Conservation (phyloP, 2,888 invertebrate genomes). For the Cataglyphis cursor region DNA sequence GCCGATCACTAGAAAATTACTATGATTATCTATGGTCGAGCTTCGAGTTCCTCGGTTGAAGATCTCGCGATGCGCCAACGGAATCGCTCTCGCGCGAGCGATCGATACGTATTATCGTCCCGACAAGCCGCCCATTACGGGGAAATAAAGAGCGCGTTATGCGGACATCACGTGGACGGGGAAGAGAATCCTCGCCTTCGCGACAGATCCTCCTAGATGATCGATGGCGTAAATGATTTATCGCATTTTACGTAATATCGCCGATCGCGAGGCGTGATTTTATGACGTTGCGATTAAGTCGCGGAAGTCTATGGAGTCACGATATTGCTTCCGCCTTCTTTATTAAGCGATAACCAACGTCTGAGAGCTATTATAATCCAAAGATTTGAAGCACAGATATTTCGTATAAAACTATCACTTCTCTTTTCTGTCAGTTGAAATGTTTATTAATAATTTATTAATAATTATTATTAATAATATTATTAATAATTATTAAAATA, state of each 20-base stretch:
- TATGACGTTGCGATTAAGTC: slow-evolving; percentile 28
- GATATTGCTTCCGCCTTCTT: slow-evolving; percentile 37
- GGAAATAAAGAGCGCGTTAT: slow-evolving; percentile 20
- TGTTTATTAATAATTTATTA: too few relatives aligned
- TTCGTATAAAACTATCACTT: neutral
- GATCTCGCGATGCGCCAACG: neutral
- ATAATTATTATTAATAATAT: too few relatives aligned
- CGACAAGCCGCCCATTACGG: slow-evolving; percentile 10
- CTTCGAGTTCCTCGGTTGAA: slow-evolving; percentile 45
- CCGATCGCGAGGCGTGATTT: slow-evolving; percentile 27
- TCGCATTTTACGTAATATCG: neutral
- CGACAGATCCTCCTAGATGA: neutral
- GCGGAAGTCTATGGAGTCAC: neutral
- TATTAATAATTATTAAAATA: too few relatives aligned
- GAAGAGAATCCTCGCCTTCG: neutral
- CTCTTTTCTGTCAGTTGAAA: neutral
- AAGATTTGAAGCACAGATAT: slow-evolving; percentile 1
- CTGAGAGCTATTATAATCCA: slow-evolving; percentile 6
- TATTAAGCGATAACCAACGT: slow-evolving; percentile 17
- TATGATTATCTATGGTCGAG: slow-evolving; percentile 64
- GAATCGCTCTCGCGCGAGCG: neutral
- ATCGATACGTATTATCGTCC: slow-evolving; percentile 29
- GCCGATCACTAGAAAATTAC: slow-evolving; percentile 71
- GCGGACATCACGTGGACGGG: neutral
- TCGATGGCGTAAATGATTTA: slow-evolving; percentile 21